Conservation (phyloP, 1,140 invertebrate species). For the Meloidogyne hapla region DNA sequence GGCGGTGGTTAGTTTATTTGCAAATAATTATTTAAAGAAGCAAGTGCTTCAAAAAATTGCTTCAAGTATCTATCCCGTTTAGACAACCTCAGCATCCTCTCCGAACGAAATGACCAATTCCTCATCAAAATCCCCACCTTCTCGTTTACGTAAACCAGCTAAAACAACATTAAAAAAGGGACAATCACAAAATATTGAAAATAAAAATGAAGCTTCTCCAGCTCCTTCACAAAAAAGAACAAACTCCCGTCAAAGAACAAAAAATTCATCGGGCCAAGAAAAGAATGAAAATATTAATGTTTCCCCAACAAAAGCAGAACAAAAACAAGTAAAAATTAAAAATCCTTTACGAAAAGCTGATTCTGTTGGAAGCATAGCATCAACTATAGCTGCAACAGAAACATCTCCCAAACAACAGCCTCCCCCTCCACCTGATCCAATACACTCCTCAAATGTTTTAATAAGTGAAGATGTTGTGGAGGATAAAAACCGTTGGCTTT, state of each 20-base stretch:
- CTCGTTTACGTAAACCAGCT: neutral
- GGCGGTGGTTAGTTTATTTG: neutral
- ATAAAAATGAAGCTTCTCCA: neutral
- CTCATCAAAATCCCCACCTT: neutral
- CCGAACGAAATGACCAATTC: neutral
- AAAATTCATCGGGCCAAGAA: too few species aligned
- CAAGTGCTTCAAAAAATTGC: neutral
- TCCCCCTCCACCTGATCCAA: neutral
- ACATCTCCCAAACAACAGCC: neutral
- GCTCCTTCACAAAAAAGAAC: neutral
- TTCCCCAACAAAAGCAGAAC: neutral
- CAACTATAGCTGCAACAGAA: neutral
- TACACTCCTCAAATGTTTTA: neutral
- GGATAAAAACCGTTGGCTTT: constrained; percentile 17
- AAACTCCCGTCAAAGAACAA: neutral
- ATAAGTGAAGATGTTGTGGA: neutral
- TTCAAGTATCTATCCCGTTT: neutral
- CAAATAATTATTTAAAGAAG: too few species aligned
- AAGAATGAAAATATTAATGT: neutral
- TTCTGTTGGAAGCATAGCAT: neutral
- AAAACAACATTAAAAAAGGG: neutral
- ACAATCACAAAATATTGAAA: constrained; percentile 1
- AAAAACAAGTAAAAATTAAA: neutral
- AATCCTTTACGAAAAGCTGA: constrained; percentile 10
- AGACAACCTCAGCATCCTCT: neutral